Conservation (phyloP, 2,113 vertebrate genomes). For the Pluvialis apricaria region DNA sequence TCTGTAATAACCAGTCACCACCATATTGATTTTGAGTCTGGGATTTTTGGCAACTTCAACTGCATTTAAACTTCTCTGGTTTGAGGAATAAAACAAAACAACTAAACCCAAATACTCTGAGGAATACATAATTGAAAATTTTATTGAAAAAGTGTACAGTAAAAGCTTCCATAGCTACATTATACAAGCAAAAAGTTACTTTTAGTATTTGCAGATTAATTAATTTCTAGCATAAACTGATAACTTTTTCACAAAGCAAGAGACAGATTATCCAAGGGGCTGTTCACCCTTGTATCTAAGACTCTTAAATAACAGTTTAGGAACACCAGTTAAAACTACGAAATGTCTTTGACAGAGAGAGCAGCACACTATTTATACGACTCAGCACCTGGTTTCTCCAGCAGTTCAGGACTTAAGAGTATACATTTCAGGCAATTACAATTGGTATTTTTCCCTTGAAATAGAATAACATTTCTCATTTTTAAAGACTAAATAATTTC, state of each 20-base stretch:
- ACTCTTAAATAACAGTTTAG: background rate
- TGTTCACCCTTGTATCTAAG: background rate
- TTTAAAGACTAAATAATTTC: background rate
- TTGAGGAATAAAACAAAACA: background rate
- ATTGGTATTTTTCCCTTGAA: background rate
- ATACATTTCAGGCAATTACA: background rate
- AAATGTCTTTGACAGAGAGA: background rate
- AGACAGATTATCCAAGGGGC: background rate
- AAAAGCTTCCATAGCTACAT: background rate
- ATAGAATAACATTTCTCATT: background rate
- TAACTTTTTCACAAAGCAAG: background rate
- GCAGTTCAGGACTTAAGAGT: background rate
- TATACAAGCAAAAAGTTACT: background rate
- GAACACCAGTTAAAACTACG: background rate
- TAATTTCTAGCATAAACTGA: background rate
- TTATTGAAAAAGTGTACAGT: background rate
- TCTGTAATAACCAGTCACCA: background rate
- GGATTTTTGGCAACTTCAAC: background rate
- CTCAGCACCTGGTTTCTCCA: background rate
- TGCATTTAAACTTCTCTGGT: background rate
- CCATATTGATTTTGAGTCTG: slow-evolving; percentile 4
- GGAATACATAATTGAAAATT: background rate
- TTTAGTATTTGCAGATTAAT: background rate
- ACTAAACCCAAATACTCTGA: background rate
- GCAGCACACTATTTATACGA: background rate